Conservation (phyloP, 2,113 vertebrate species). For the Todiramphus chloris region DNA sequence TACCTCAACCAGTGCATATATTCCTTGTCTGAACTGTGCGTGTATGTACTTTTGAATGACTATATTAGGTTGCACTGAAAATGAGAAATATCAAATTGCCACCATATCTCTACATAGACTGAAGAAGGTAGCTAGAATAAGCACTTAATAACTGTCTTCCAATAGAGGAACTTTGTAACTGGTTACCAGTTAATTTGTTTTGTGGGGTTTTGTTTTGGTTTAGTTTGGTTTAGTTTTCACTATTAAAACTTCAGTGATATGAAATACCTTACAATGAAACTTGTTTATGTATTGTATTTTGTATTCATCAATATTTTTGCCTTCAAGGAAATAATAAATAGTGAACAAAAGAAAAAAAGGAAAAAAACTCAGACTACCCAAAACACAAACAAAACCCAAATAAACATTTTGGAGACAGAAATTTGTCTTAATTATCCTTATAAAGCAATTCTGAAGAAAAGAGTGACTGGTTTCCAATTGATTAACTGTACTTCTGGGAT, state of each 20-base stretch:
- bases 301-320: neutral
- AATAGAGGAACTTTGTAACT: neutral
- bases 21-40: neutral
- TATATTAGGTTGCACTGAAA: neutral
- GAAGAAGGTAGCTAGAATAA: neutral
- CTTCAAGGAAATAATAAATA: neutral
- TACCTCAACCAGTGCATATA: neutral
- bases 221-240: neutral
- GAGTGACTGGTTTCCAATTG: neutral
- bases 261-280: neutral
- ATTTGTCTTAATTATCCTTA: conserved; percentile 33
- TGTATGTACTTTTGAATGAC: neutral
- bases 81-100: neutral
- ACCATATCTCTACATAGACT: neutral
- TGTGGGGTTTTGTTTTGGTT: neutral
- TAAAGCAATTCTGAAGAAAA: neutral
- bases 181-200: rapidly evolving
- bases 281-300: neutral
- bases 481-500: conserved; percentile 10
- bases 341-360: neutral
- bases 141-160: neutral
- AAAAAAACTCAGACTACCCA: rapidly evolving
- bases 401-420: neutral
- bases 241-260: neutral
- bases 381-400: neutral